Conservation (phyloP, 2,888 invertebrate species). For the Merodon equestris region DNA sequence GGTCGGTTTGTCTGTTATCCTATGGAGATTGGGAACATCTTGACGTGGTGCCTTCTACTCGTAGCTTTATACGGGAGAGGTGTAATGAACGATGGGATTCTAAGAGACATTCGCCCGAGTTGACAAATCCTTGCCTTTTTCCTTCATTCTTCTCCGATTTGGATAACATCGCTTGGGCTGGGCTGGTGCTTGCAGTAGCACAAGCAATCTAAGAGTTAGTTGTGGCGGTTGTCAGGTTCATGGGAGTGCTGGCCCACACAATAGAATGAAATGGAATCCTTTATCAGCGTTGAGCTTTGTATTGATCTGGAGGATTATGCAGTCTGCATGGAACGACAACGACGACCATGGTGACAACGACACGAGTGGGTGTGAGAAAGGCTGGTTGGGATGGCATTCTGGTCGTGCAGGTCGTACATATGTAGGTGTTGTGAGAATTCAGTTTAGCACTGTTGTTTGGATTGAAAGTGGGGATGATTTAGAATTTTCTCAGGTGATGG, state of each 20-base stretch:
- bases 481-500: conserved; percentile 46
- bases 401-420: conserved; percentile 5
- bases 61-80: not conserved
- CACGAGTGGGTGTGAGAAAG: conserved; percentile 46
- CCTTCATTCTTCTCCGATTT: conserved; percentile 21
- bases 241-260: conserved; percentile 51
- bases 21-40: conserved; percentile 59
- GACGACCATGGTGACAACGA: not conserved
- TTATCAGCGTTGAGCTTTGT: conserved; percentile 36
- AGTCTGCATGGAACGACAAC: conserved; percentile 14
- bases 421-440: conserved; percentile 51
- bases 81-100: conserved; percentile 54
- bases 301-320: conserved; percentile 33
- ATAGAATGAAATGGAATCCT: conserved; percentile 43
- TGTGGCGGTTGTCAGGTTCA: conserved; percentile 38
- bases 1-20: conserved; percentile 49
- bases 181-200: conserved; percentile 1
- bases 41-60: conserved; percentile 55
- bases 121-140: conserved; percentile 40
- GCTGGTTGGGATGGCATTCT: conserved; percentile 39
- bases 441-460: conserved; percentile 35
- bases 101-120: conserved; percentile 44
- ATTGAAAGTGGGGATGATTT: conserved; percentile 49
- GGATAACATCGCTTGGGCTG: conserved; percentile 51
- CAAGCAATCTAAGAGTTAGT: conserved; percentile 32